These are phyloP conservation scores for Plecturocebus donacophilus DNA, from an alignment of 2,113 vertebrate genomes.

Conservation along the genomic window DNA sequence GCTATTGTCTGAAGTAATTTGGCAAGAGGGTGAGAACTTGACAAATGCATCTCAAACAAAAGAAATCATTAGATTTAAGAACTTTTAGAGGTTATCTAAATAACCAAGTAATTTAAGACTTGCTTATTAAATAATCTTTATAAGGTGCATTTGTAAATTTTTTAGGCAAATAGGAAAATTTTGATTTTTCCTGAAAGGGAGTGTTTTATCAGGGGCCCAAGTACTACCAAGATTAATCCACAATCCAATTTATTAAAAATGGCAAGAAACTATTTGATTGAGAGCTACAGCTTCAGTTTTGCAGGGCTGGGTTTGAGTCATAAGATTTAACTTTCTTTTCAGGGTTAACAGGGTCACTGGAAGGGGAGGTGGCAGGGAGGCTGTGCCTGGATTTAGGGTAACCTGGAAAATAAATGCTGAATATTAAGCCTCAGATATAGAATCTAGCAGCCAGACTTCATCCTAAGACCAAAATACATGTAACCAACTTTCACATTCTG, in stretches of 20 bases:
- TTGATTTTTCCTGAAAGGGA: background rate
- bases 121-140: constrained; percentile 11
- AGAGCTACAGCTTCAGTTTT: background rate
- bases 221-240: background rate
- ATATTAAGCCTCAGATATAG: background rate
- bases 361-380: background rate
- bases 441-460: background rate
- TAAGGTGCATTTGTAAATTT: constrained; percentile 20
- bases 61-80: background rate
- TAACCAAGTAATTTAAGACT: background rate
- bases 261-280: background rate
- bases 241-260: background rate
- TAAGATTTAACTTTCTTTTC: background rate
- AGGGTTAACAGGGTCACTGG: background rate
- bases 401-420: background rate
- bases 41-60: background rate
- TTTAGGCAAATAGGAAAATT: background rate
- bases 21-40: background rate
- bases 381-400: background rate
- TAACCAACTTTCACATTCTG: background rate
- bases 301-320: background rate
- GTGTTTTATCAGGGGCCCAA: background rate
- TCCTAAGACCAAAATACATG: background rate
- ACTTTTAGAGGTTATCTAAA: background rate
- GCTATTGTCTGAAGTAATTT: background rate